phyloP scores from a whole-genome alignment of 2,113 vertebrate species.

The Arothron firmamentum region DNA sequence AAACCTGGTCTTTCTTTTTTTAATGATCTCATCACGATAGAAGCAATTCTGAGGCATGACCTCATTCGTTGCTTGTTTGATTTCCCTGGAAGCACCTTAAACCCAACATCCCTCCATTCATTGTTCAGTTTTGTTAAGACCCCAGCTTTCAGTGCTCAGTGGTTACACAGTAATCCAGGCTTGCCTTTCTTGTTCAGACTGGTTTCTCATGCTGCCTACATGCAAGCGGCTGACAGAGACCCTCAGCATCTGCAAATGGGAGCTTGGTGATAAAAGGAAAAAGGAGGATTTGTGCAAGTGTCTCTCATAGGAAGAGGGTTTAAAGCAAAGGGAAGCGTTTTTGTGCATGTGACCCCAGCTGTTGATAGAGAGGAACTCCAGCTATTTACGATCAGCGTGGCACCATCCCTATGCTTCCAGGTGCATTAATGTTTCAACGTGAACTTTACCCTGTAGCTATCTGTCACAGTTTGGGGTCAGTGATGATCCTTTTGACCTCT shows the following conservation, averaged over 20 bases:
- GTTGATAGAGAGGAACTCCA: conserved; percentile 32
- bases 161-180: conserved; percentile 50
- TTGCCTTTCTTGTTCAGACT: conserved; percentile 58
- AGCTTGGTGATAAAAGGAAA: conserved; percentile 47
- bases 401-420: background rate
- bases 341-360: conserved; percentile 2
- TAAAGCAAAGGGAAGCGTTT: conserved; percentile 8
- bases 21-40: too few species aligned
- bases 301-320: conserved; percentile 13
- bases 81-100: too few species aligned
- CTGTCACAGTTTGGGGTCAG: conserved; percentile 12
- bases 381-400: conserved; percentile 2
- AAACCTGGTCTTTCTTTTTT: too few species aligned
- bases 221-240: conserved; percentile 57
- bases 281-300: conserved; percentile 23
- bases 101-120: conserved; percentile 15
- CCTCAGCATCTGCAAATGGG: conserved; percentile 48
- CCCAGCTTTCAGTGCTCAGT: conserved; percentile 25
- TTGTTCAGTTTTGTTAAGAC: conserved; percentile 28
- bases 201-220: conserved; percentile 42
- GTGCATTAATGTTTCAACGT: conserved; percentile 21
- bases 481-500: conserved; percentile 15
- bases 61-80: too few species aligned
- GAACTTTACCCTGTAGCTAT: conserved; percentile 23
- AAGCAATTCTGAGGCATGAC: too few species aligned